Conservation (phyloP, 37 sponge, comb jelly and placozoan species). For the Cliona cf. orientalis region DNA sequence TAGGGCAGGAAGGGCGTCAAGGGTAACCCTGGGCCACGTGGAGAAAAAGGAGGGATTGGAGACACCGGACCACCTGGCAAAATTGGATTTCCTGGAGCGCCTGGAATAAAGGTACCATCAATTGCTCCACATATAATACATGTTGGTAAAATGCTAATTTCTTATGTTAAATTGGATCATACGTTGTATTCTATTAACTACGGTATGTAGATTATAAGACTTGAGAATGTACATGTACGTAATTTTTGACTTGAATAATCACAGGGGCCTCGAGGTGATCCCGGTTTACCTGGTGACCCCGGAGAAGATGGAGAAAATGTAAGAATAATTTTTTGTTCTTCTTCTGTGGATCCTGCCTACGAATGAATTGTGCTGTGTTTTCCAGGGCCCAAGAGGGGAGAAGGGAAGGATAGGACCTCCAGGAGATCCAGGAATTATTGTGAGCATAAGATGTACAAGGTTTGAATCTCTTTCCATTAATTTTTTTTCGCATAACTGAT, state of each 20-base stretch:
- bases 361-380: neutral
- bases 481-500: too few species aligned
- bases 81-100: conserved; percentile 3
- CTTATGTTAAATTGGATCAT: too few species aligned
- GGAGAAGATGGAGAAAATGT: conserved; percentile 26
- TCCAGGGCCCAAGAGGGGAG: conserved; percentile 35
- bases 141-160: too few species aligned
- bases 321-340: neutral
- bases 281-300: conserved; percentile 14
- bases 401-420: conserved; percentile 16
- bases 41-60: conserved; percentile 5
- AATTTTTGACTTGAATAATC: neutral
- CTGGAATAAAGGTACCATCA: conserved; percentile 24
- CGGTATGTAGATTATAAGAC: too few species aligned
- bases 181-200: too few species aligned
- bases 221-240: too few species aligned
- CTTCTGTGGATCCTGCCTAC: neutral
- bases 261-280: conserved; percentile 17
- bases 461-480: neutral
- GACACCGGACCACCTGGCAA: conserved; percentile 25
- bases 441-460: conserved; percentile 7
- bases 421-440: conserved; percentile 35
- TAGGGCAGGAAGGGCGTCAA: conserved; percentile 10
- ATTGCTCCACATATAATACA: too few species aligned
- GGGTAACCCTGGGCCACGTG: conserved; percentile 38